Percentiles rank a stretch among this genome's conserved stretches.
These are phyloP conservation scores for Drosophila fulvimacula DNA, from an alignment of 2,888 invertebrate species.

Conservation along the genomic window DNA sequence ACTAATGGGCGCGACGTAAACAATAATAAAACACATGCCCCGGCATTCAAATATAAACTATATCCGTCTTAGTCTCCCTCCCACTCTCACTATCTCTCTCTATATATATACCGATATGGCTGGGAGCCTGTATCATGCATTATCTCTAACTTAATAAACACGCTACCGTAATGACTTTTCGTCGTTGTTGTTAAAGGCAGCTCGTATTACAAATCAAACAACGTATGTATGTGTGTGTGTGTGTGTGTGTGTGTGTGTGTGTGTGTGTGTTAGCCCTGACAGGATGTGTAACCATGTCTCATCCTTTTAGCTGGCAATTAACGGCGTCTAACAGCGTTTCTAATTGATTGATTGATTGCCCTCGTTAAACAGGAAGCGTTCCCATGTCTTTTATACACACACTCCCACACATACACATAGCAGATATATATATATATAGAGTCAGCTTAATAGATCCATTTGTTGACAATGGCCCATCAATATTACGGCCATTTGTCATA, in stretches of 20 bases:
- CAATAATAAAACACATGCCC: slow-evolving; percentile 17
- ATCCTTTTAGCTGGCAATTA: slow-evolving; percentile 55
- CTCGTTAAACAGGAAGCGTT: slow-evolving; percentile 14
- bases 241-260: neutral
- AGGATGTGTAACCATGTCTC: slow-evolving; percentile 24
- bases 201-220: slow-evolving; percentile 56
- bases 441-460: slow-evolving; percentile 17
- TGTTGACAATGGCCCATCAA: slow-evolving; percentile 47
- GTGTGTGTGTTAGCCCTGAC: slow-evolving; percentile 1
- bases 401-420: neutral
- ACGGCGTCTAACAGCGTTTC: slow-evolving; percentile 37
- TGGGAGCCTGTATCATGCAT: slow-evolving; percentile 2
- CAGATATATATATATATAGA: neutral
- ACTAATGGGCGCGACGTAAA: slow-evolving; percentile 32
- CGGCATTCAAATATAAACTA: slow-evolving; percentile 1
- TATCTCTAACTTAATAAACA: slow-evolving; percentile 36
- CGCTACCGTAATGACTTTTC: slow-evolving; percentile 43
- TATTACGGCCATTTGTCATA: slow-evolving; percentile 45
- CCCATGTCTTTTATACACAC: neutral
- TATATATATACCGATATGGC: slow-evolving; percentile 1
- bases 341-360: slow-evolving; percentile 62
- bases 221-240: too few species aligned
- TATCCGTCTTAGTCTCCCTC: neutral
- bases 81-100: neutral
- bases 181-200: slow-evolving; percentile 22